Conservation (phyloP, 2,797 vertebrate genomes). For the Leptodactylus fallax region DNA sequence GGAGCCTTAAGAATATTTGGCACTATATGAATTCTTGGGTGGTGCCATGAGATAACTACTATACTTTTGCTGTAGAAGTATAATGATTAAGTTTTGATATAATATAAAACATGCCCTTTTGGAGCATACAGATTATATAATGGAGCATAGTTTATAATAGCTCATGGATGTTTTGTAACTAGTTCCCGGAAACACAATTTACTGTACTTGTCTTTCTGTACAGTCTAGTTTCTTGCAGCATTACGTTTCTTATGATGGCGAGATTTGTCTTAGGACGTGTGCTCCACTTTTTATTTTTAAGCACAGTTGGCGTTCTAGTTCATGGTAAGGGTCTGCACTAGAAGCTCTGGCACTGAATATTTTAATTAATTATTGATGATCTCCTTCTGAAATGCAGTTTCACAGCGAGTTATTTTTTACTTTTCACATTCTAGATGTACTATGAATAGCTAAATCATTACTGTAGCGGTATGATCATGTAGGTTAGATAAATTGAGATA, state of each 20-base stretch:
- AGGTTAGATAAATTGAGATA: slow-evolving; percentile 35
- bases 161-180: not conserved
- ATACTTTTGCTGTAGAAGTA: not conserved
- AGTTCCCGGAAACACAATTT: not conserved
- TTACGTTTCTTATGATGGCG: not conserved
- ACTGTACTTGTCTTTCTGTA: not conserved
- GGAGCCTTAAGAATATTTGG: not conserved
- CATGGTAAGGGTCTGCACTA: not conserved
- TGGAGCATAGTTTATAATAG: not conserved
- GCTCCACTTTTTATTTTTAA: slow-evolving; percentile 24
- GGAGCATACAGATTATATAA: not conserved
- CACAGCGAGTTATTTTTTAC: slow-evolving; percentile 31
- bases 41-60: not conserved
- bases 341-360: slow-evolving; percentile 27
- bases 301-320: not conserved
- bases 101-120: not conserved
- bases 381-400: slow-evolving; percentile 47
- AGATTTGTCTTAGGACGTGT: not conserved
- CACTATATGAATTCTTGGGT: not conserved
- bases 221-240: not conserved
- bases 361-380: slow-evolving; percentile 56
- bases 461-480: slow-evolving; percentile 26
- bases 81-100: not conserved
- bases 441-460: slow-evolving; percentile 53
- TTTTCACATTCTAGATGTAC: slow-evolving; percentile 44